Percentiles rank a stretch among this genome's conserved stretches.
Evolutionary conservation across 2,797 vertebrate species (phyloP).

Genomic region (Lutjanus argentimaculatus): DNA sequence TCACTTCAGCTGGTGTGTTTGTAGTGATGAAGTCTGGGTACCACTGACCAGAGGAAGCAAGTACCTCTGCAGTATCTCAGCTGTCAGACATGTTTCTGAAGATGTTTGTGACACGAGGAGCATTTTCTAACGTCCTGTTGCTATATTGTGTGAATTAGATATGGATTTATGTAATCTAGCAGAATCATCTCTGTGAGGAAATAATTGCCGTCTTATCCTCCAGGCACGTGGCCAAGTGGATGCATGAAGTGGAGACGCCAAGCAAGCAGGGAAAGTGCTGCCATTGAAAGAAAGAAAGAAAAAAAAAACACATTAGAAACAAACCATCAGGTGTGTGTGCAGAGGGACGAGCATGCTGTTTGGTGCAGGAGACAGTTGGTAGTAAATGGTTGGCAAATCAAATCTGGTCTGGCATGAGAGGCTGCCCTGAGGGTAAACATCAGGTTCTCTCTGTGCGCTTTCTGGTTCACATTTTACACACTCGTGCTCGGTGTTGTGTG

Average conservation of each 20-base stretch:
- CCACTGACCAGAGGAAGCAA: slow-evolving; percentile 18
- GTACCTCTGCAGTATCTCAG: slow-evolving; percentile 13
- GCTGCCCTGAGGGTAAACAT: slow-evolving; percentile 60
- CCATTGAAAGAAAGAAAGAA: slow-evolving; percentile 37
- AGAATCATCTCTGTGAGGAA: slow-evolving; percentile 73
- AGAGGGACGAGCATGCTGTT: slow-evolving; percentile 43
- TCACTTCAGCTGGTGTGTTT: slow-evolving; percentile 10
- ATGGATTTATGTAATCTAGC: slow-evolving; percentile 74
- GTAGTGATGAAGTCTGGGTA: background rate
- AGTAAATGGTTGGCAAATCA: slow-evolving; percentile 74
- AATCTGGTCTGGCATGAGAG: slow-evolving; percentile 72
- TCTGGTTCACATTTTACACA: slow-evolving; percentile 48
- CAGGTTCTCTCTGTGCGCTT: slow-evolving; percentile 49
- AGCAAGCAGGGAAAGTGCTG: slow-evolving; percentile 68
- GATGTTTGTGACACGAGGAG: slow-evolving; percentile 34
- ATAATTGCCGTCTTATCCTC: slow-evolving; percentile 74
- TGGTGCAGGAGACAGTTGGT: slow-evolving; percentile 60
- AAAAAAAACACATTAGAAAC: background rate
- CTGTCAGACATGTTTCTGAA: slow-evolving; percentile 31
- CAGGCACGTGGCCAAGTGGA: slow-evolving; percentile 68
- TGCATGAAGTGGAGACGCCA: slow-evolving; percentile 66
- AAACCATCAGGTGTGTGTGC: slow-evolving; percentile 59
- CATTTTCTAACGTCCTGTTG: slow-evolving; percentile 31
- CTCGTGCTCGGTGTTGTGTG: slow-evolving; percentile 6
- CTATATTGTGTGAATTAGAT: slow-evolving; percentile 67